Evolutionary conservation across 2,797 vertebrate genomes (phyloP).

Genomic region (Cephalopachus bancanus): DNA sequence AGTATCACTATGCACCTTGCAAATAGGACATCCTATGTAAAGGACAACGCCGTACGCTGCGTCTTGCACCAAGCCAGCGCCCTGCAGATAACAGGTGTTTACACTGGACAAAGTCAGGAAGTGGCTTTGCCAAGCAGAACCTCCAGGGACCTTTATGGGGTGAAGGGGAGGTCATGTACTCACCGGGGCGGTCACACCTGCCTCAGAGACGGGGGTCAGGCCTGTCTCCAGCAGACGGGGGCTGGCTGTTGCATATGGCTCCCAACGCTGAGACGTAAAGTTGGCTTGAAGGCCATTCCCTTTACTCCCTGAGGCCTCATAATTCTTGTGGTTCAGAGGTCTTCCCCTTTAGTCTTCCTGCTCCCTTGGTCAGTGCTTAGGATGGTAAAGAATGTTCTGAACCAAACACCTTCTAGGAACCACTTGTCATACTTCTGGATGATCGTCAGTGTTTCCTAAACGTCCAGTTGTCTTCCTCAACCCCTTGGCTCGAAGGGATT

Average conservation of each 20-base stretch:
- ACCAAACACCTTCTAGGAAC: neutral
- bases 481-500: neutral
- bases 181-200: neutral
- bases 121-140: conserved; percentile 9
- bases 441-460: neutral
- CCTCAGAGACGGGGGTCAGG: neutral
- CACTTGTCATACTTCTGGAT: neutral
- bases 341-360: neutral
- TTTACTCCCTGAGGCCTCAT: neutral
- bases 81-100: conserved; percentile 53
- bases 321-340: neutral
- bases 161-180: neutral
- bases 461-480: neutral
- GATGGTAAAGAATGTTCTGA: conserved; percentile 26
- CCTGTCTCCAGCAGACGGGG: neutral
- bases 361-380: neutral
- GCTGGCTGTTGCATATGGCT: too few species aligned
- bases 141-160: neutral
- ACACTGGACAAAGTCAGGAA: conserved; percentile 22
- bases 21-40: conserved; percentile 17
- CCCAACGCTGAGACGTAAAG: neutral
- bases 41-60: conserved; percentile 38
- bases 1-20: neutral
- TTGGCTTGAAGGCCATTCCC: neutral
- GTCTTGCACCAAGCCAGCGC: conserved; percentile 50